These are phyloP conservation scores for Rhagophthalmus giganteus DNA, from an alignment of 2,888 invertebrate genomes.

Conservation along the genomic window DNA sequence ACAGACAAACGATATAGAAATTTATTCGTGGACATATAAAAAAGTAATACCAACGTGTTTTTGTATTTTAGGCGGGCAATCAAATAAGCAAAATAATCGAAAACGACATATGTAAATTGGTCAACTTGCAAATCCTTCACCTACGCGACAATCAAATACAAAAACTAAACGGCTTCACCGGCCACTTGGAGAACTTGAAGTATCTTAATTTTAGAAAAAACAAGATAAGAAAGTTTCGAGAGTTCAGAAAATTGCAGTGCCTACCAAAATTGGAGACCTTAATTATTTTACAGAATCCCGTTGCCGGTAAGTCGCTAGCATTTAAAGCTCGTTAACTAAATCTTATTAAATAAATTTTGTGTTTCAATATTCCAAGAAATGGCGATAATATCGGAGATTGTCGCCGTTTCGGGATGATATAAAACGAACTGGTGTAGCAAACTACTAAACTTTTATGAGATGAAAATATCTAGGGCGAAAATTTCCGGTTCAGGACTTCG, in stretches of 20 bases:
- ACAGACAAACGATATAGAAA: no score
- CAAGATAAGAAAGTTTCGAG: slow-evolving; percentile 57
- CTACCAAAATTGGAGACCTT: slow-evolving; percentile 58
- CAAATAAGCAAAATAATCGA: slow-evolving; percentile 66
- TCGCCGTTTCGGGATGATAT: not conserved
- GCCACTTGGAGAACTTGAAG: slow-evolving; percentile 53
- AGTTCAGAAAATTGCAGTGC: slow-evolving; percentile 60
- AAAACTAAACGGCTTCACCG: slow-evolving; percentile 59
- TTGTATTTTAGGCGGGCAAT: slow-evolving; percentile 65
- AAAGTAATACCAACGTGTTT: no score
- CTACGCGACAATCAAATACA: slow-evolving; percentile 69
- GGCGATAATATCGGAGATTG: not conserved
- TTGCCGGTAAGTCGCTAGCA: slow-evolving; percentile 35
- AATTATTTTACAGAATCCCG: slow-evolving; percentile 61
- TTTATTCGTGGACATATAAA: no score
- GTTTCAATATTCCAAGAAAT: no score
- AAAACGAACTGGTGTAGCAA: not conserved
- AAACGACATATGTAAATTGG: slow-evolving; percentile 63
- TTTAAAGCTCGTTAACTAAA: not conserved
- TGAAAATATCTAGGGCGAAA: not conserved
- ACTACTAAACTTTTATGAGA: not conserved
- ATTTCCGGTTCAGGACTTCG: no score
- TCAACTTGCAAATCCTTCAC: slow-evolving; percentile 69
- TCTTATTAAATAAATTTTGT: not conserved
- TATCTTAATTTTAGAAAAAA: slow-evolving; percentile 64